Conservation (phyloP, 2,888 invertebrate species). For the Hylaea fasciaria region DNA sequence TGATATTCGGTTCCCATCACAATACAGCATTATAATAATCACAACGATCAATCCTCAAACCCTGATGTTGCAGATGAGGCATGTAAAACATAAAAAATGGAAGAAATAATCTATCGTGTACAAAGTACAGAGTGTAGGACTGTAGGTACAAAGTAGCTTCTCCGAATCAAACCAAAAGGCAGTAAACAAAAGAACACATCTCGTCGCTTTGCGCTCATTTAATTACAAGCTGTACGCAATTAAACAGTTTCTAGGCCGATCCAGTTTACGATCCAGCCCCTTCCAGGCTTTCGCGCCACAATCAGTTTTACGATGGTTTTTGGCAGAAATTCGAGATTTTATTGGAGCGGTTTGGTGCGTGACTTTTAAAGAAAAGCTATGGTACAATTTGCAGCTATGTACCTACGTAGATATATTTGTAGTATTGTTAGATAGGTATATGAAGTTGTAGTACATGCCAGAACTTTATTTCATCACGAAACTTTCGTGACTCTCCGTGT, state of each 20-base stretch:
- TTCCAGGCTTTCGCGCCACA: constrained; percentile 69
- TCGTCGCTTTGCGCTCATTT: constrained; percentile 62
- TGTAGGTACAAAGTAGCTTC: not conserved
- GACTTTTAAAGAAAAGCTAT: constrained; percentile 23
- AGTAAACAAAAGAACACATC: constrained; percentile 44
- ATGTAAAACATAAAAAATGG: too few species aligned
- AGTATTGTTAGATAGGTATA: too few species aligned
- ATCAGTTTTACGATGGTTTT: constrained; percentile 74
- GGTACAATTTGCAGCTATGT: not conserved
- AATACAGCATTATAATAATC: too few species aligned
- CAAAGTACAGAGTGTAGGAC: too few species aligned
- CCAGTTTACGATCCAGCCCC: constrained; percentile 70
- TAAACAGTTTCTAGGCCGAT: constrained; percentile 74
- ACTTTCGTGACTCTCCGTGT: too few species aligned
- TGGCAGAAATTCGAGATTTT: constrained; percentile 67
- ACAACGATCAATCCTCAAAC: too few species aligned
- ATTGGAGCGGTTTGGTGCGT: constrained; percentile 50
- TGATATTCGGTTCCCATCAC: not conserved
- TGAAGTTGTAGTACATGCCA: too few species aligned
- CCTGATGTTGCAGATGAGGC: too few species aligned
- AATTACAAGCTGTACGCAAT: constrained; percentile 68
- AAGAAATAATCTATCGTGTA: too few species aligned
- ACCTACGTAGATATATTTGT: not conserved
- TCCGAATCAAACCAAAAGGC: constrained; percentile 11
- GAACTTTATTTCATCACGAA: too few species aligned